Conservation (phyloP, 2,113 vertebrate genomes). For the Neopipo cinnamomea region DNA sequence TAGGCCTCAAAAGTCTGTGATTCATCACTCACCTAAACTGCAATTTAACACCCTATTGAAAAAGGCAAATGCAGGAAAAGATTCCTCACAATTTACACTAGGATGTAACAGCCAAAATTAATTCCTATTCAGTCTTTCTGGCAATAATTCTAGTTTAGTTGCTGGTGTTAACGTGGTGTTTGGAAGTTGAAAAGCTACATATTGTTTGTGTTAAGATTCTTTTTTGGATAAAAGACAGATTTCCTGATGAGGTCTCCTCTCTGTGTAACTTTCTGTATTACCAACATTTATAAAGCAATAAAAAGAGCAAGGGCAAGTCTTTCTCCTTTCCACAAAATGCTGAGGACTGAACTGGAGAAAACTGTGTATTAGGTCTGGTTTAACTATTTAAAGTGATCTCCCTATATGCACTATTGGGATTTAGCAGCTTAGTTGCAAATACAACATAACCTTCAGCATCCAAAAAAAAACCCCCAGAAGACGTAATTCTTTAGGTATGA, state of each 20-base stretch:
- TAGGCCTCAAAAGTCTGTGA: neutral
- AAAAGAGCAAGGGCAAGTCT: neutral
- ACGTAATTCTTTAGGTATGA: neutral
- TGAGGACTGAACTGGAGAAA: neutral
- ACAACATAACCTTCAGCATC: neutral
- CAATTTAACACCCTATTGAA: neutral
- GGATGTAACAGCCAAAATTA: constrained; percentile 3
- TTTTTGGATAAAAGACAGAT: neutral
- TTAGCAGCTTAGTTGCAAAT: neutral
- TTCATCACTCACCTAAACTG: neutral
- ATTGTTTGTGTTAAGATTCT: neutral
- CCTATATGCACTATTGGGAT: neutral
- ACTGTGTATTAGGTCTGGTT: neutral
- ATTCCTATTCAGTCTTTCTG: neutral
- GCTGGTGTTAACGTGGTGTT: neutral
- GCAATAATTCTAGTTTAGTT: neutral
- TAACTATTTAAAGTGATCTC: neutral
- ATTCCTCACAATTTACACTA: neutral
- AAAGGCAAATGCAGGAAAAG: neutral
- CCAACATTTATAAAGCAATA: neutral
- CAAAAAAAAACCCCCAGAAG: neutral
- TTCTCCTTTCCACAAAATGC: neutral
- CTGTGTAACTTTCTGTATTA: neutral
- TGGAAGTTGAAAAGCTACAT: neutral
- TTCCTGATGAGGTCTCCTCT: neutral